Conservation (phyloP, 2,888 invertebrate species). For the Theodoxus fluviatilis region DNA sequence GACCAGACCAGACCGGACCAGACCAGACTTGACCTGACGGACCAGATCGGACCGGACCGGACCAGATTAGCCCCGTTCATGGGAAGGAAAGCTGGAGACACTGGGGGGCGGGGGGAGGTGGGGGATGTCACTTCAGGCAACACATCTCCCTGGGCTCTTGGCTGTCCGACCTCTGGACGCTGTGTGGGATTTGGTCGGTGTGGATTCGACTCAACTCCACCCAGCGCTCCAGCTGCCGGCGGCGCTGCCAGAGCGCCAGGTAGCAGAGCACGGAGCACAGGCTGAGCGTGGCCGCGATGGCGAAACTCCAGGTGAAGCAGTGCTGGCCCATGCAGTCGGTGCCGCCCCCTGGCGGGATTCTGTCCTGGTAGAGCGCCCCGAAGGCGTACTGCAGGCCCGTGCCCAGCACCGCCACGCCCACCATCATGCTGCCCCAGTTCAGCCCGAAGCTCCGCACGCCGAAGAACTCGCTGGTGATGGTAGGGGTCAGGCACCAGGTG, state of each 20-base stretch:
- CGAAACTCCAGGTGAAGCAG: conserved; percentile 51
- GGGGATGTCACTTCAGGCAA: background rate
- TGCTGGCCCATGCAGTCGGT: conserved; percentile 45
- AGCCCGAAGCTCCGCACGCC: conserved; percentile 50
- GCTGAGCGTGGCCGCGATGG: conserved; percentile 45
- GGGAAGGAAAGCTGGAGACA: no score
- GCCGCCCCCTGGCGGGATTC: conserved; percentile 37
- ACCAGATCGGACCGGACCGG: no score
- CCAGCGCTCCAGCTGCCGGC: conserved; percentile 14
- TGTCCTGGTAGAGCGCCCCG: conserved; percentile 46
- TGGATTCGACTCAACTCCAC: no score
- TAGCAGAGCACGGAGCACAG: conserved; percentile 44
- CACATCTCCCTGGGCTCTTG: background rate
- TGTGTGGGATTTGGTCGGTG: no score
- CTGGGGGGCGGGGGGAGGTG: no score
- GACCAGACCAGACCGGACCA: no score
- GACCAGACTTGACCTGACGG: no score
- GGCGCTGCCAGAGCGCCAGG: conserved; percentile 40
- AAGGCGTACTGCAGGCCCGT: conserved; percentile 42
- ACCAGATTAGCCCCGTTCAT: no score
- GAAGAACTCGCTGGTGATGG: conserved; percentile 52
- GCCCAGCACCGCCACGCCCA: conserved; percentile 48
- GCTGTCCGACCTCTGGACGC: background rate
- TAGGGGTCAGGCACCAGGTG: conserved; percentile 51
- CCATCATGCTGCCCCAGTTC: conserved; percentile 53